These are phyloP conservation scores for Trypoxylus dichotomus DNA, from an alignment of 1,140 invertebrate species.

Conservation along the genomic window DNA sequence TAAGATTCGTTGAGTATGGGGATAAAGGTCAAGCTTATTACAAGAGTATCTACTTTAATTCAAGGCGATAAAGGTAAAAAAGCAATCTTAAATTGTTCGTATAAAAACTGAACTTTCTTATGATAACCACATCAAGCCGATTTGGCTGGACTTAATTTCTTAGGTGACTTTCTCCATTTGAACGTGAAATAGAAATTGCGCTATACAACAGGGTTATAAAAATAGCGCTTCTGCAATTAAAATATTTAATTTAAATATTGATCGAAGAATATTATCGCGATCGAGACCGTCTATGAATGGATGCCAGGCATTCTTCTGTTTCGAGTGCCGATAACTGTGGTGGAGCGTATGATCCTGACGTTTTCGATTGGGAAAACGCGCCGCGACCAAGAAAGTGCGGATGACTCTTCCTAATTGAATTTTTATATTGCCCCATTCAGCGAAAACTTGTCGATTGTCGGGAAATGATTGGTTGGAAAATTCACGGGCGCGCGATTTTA, in stretches of 20 bases:
- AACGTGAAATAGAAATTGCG: no score
- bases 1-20: no score
- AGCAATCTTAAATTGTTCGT: neutral
- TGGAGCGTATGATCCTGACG: constrained; percentile 11
- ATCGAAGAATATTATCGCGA: neutral
- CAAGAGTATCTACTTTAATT: no score
- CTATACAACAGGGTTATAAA: neutral
- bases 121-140: no score
- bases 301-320: constrained; percentile 24
- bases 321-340: neutral
- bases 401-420: constrained; percentile 31
- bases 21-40: no score
- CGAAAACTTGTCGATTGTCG: constrained; percentile 12
- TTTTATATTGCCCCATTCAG: constrained; percentile 27
- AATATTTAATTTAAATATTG: constrained; percentile 8
- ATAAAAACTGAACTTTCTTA: neutral
- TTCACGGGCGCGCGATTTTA: neutral
- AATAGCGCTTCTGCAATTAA: neutral
- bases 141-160: no score
- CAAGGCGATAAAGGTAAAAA: no score
- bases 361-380: constrained; percentile 5
- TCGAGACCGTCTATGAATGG: neutral
- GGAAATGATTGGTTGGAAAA: constrained; percentile 9
- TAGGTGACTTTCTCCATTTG: no score
- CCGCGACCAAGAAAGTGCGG: constrained; percentile 5